Evolutionary conservation across 1,140 invertebrate species (phyloP).

Genomic region (Lordiphosa stackelbergi): DNA sequence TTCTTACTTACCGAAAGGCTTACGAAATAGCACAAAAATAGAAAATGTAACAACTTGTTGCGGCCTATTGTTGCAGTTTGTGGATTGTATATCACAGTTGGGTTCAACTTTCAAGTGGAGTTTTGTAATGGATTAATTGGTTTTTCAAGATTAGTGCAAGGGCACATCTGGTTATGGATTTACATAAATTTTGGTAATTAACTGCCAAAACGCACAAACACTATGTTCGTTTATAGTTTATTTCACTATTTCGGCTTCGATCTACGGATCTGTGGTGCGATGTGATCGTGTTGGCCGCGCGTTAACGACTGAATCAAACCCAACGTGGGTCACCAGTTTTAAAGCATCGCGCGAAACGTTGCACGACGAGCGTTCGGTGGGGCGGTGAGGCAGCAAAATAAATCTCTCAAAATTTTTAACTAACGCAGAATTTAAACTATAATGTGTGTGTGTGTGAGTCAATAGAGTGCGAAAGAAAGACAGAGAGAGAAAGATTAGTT

Average conservation of each 20-base stretch:
- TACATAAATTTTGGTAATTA: too few relatives aligned
- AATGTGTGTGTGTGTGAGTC: conserved; percentile 2
- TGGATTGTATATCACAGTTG: too few relatives aligned
- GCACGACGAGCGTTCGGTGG: conserved; percentile 22
- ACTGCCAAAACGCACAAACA: background rate
- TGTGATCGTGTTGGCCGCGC: conserved; percentile 76
- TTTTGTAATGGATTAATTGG: too few relatives aligned
- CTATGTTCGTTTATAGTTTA: conserved; percentile 16
- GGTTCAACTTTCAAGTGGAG: too few relatives aligned
- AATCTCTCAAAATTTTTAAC: conserved; percentile 6
- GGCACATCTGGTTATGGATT: too few relatives aligned
- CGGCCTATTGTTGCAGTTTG: too few relatives aligned
- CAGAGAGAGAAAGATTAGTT: background rate
- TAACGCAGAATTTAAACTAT: conserved; percentile 10
- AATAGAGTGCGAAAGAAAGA: background rate
- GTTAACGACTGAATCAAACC: conserved; percentile 74
- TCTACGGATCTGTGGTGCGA: conserved; percentile 28
- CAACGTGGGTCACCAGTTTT: conserved; percentile 71
- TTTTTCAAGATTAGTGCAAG: too few relatives aligned
- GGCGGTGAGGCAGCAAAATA: background rate
- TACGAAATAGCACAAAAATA: conserved; percentile 1
- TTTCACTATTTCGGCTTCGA: conserved; percentile 17
- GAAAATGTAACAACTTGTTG: too few relatives aligned
- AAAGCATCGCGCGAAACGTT: conserved; percentile 63
- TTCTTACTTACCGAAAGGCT: conserved; percentile 27